Evolutionary conservation across 2,888 invertebrate species (phyloP).

Genomic region (Poecilus cupreus): DNA sequence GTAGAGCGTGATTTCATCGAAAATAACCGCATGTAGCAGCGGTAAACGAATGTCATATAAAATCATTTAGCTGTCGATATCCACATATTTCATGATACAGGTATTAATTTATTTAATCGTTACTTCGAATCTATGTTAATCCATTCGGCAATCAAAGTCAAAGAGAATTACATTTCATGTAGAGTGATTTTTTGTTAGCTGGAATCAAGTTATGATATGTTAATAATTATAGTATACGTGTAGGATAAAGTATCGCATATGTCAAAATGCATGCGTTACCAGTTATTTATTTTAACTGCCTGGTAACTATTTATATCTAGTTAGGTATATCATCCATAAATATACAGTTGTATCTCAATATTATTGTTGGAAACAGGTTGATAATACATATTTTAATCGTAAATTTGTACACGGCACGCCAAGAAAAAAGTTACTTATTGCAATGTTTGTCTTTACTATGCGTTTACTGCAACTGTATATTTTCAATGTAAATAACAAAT

Average conservation of each 20-base stretch:
- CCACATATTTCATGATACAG: slow-evolving; percentile 20
- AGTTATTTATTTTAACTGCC: slow-evolving; percentile 14
- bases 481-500: not conserved
- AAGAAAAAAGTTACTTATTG: not conserved
- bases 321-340: slow-evolving; percentile 21
- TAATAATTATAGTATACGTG: slow-evolving; percentile 29
- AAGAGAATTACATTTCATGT: slow-evolving; percentile 33
- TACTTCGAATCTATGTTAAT: slow-evolving; percentile 34
- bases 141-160: slow-evolving; percentile 38
- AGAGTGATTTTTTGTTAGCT: slow-evolving; percentile 1
- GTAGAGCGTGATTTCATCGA: not conserved
- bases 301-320: slow-evolving; percentile 11
- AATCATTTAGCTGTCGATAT: slow-evolving; percentile 44
- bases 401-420: not conserved
- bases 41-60: not conserved
- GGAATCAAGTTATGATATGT: slow-evolving; percentile 19
- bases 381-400: slow-evolving; percentile 20
- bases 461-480: not conserved
- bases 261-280: not conserved
- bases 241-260: slow-evolving; percentile 12
- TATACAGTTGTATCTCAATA: slow-evolving; percentile 21
- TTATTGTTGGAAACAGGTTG: slow-evolving; percentile 25
- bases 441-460: not conserved
- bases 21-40: not conserved
- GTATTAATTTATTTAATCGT: slow-evolving; percentile 33